A percentile compares a stretch with the other conserved stretches of the same genome.
These are phyloP conservation scores for Anguilla megastoma DNA, from an alignment of 2,797 vertebrate species.

Conservation along the genomic window DNA sequence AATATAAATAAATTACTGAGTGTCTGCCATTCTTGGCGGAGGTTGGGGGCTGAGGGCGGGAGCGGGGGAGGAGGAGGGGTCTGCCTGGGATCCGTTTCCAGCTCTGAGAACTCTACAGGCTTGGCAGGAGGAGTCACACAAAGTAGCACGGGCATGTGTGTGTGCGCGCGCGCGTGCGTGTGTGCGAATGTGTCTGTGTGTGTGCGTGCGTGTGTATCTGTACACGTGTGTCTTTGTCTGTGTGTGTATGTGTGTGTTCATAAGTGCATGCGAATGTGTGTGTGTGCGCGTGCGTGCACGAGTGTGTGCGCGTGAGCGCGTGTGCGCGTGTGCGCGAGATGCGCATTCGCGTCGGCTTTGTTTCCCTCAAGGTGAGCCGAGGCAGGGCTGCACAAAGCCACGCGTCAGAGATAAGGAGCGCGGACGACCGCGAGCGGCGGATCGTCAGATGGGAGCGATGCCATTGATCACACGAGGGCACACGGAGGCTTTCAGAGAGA, in stretches of 20 bases:
- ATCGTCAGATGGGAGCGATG: neutral
- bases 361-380: neutral
- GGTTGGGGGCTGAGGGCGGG: neutral
- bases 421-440: constrained; percentile 12
- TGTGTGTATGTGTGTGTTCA: neutral
- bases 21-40: neutral
- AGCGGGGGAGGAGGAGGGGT: neutral
- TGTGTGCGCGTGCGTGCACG: neutral
- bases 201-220: neutral
- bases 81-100: neutral
- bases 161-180: neutral
- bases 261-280: neutral
- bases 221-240: neutral
- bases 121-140: constrained; percentile 1
- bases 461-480: neutral
- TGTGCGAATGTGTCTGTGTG: constrained; percentile 16
- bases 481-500: constrained; percentile 35
- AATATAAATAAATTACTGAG: neutral
- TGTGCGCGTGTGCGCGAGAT: neutral
- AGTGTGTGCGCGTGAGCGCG: neutral
- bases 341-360: neutral
- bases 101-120: neutral
- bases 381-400: constrained; percentile 29
- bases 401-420: constrained; percentile 38
- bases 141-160: neutral